Base-by-base conservation (phyloP, 2,797 vertebrate genomes). In the Micromesistius poutassou region DNA sequence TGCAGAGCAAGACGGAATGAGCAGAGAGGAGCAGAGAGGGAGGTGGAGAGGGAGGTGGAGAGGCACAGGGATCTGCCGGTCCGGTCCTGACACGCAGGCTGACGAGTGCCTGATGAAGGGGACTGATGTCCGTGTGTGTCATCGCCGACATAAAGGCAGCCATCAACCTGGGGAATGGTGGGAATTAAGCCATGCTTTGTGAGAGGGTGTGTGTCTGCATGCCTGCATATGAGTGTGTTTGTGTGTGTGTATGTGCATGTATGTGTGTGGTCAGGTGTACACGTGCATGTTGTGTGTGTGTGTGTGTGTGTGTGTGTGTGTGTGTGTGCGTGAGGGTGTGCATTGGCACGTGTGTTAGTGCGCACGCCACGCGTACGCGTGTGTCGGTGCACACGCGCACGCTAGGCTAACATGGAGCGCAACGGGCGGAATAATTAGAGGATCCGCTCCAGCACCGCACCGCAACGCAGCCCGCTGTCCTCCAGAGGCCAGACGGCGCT, bases 401-500 rank as follows among this genome's bases (percentile, higher is more conserved):
- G 80, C 80, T 66, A 70, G 74, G 85, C 85, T 87, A 86, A 80
- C 83, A 80, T 76, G 80, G 87, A 90, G 80, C 86, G 88, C 42
- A 16, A 88, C 84, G 82, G 80, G 74, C 38, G 22, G 82, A 79
- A 82, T 90, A 89, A 91, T 92, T 87, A 92, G 76, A 90, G 88
- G 87, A 89, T 78, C 76, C 72, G 55, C 79, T 88, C 90, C 90
- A 90, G 84, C 85, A n/a, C 87, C 87, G 90, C 87, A 92, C 83
- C 88, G 89, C 88, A 88, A 19, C 50, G 50, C 50, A 76, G 71
- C 87, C 87, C 86, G 84, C 88, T 85, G 87, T 82, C 83, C 83
- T 91, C 85, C 87, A 89, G 79, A 46, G 79, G 79, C 83, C 83
- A 90, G 84, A 87, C 87, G 86, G 84, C 86, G 89, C 78, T 85